phyloP scores from a whole-genome alignment of 30 jellyfish, hydroid and myxozoan genomes.

The Turritopsis dohrnii region DNA sequence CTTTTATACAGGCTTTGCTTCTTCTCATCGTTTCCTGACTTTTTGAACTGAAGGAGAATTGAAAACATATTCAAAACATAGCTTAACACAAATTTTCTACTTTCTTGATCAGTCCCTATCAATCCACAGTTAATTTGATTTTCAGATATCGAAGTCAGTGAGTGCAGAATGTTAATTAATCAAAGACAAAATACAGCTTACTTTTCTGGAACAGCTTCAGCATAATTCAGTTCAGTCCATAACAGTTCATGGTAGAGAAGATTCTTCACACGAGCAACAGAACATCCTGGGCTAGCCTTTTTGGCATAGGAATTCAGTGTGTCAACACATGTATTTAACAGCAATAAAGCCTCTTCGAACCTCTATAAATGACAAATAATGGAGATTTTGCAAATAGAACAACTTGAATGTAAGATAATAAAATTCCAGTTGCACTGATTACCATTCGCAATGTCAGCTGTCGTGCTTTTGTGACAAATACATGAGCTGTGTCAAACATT shows the following conservation, averaged over 20 bases:
- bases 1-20: conserved; percentile 86
- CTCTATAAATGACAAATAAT: conserved; percentile 16
- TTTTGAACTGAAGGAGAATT: conserved; percentile 23
- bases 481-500: conserved; percentile 37
- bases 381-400: not conserved
- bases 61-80: too few species aligned
- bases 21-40: conserved; percentile 66
- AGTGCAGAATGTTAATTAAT: too few species aligned
- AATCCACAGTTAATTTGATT: too few species aligned
- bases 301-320: conserved; percentile 36
- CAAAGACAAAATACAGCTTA: not conserved
- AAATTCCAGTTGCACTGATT: not conserved
- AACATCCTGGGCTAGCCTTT: conserved; percentile 52
- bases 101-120: too few species aligned
- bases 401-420: not conserved
- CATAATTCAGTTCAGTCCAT: conserved; percentile 58
- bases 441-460: conserved; percentile 34
- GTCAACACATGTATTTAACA: conserved; percentile 31
- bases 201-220: conserved; percentile 58
- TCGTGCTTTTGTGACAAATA: conserved; percentile 32
- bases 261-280: conserved; percentile 65
- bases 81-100: too few species aligned
- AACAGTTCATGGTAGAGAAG: conserved; percentile 74
- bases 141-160: too few species aligned
- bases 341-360: conserved; percentile 22